Base-by-base conservation (phyloP, 1,140 invertebrate genomes). In the Euura saliciscinereae region DNA sequence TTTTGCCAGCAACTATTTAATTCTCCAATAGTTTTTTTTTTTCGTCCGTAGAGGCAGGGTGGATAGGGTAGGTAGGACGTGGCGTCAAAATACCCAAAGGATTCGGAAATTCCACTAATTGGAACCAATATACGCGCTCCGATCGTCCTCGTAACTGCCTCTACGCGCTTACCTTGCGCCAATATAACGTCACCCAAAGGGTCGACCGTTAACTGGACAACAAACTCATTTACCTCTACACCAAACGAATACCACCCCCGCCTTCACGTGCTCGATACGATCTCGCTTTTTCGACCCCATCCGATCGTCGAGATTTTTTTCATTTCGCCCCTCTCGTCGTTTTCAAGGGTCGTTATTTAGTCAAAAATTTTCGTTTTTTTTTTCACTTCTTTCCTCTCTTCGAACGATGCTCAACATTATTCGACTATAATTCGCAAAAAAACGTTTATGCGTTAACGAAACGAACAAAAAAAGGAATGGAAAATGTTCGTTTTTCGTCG, bases 101-200 rank as follows among this genome's bases (percentile, higher is more conserved):
- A 59, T 59, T 59, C 51, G 51, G 51, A 59, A 59, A 59, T 59
- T 59, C 51, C 51, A 11, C 51, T 59, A 59, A 59, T 59, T 59
- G 51, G 51, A 59, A n/a, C 51, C 51, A 59, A 59, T 59, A 59
- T 59, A 8, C 51, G 51, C 51, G 51, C 51, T 59, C 13, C 51
- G 51, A 59, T 59, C 51, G 13, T n/a, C 51, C 51, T 4, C 51
- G 51, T 59, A 11, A 3, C 28, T 28, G 28, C 51, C 51, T 59
- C 10, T 59, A 59, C 6, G 51, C 13, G 3, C 51, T n/a, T 59
- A n/a, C 51, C 51, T 28, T 28, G 28, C 51, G 10, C 51, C 51
- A 59, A 59, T 59, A 59, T 59, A 59, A 8, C 51, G 51, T 59
- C 51, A n/a, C 51, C 51, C 51, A 59, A 59, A 59, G 51, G 51